Evolutionary conservation across 2,888 invertebrate species (phyloP).

Genomic region (Conops quadrifasciatus): DNA sequence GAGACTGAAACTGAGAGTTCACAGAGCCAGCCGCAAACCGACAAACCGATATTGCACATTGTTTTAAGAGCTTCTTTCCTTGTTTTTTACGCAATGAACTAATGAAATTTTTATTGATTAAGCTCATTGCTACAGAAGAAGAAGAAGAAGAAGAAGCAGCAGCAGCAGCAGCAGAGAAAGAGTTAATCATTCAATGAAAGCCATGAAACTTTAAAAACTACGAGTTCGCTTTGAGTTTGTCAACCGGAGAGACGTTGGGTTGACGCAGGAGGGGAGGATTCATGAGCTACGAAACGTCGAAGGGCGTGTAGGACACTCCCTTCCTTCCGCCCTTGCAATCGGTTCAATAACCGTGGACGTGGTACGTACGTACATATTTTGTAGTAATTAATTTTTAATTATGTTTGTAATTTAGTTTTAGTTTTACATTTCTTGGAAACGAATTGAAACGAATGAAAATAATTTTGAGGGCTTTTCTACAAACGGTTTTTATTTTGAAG

Average conservation of each 20-base stretch:
- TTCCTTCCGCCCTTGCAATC: conserved; percentile 3
- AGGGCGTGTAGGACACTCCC: too few relatives aligned
- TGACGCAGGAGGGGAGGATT: too few relatives aligned
- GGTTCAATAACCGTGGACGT: background rate
- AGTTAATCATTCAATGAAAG: conserved; percentile 12
- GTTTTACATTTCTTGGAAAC: conserved; percentile 11
- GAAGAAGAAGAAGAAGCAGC: background rate
- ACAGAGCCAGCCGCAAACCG: background rate
- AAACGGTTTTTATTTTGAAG: background rate
- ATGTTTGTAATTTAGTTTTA: conserved; percentile 22
- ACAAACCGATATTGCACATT: conserved; percentile 1
- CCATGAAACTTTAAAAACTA: background rate
- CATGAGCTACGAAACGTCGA: too few relatives aligned
- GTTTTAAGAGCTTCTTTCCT: conserved; percentile 3
- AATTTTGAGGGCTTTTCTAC: background rate
- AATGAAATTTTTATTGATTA: conserved; percentile 33
- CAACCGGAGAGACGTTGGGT: too few relatives aligned
- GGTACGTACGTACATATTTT: too few relatives aligned
- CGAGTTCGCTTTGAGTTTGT: conserved; percentile 15
- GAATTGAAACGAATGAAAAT: conserved; percentile 20
- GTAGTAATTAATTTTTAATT: conserved; percentile 29
- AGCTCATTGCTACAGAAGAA: background rate
- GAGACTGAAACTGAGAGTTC: conserved; percentile 31
- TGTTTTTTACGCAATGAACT: background rate
- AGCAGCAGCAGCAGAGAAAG: background rate